A percentile compares a stretch with the other conserved stretches of the same genome.
phyloP scores from a whole-genome alignment of 2,797 vertebrate genomes.

The Lepidocolaptes lacrymiger region DNA sequence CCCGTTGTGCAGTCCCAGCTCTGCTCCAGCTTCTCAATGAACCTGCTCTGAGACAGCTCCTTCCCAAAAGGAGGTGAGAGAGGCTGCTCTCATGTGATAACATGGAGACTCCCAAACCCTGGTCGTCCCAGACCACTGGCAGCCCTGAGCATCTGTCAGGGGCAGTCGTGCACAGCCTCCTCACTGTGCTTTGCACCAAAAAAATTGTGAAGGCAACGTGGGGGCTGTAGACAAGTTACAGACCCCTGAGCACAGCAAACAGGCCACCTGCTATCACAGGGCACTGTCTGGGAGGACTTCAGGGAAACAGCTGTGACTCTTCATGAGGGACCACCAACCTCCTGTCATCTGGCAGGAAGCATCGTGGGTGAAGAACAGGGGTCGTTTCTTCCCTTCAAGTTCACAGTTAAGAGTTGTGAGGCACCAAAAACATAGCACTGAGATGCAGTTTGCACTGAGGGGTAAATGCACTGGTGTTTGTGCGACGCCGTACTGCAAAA shows the following conservation, averaged over 20 bases:
- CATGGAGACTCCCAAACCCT: neutral
- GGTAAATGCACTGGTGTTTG: neutral
- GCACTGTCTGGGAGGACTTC: neutral
- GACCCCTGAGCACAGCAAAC: neutral
- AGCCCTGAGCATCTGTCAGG: neutral
- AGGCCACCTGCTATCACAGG: neutral
- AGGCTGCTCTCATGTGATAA: neutral
- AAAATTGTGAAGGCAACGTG: neutral
- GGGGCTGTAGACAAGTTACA: neutral
- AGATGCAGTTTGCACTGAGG: neutral
- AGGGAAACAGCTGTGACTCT: neutral
- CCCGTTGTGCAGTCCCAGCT: neutral
- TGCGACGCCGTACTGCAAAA: neutral
- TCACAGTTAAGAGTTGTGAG: conserved; percentile 31
- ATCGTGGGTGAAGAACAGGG: accelerated
- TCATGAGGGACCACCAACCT: neutral
- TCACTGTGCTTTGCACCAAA: neutral
- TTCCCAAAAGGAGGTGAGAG: neutral
- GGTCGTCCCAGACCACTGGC: neutral
- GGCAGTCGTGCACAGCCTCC: neutral
- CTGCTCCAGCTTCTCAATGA: neutral
- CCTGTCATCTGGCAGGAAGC: neutral
- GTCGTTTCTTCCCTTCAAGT: neutral
- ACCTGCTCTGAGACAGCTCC: neutral
- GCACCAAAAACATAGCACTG: conserved; percentile 19